These are phyloP conservation scores for Pheucticus melanocephalus DNA, from an alignment of 2,113 vertebrate species.

Conservation along the genomic window DNA sequence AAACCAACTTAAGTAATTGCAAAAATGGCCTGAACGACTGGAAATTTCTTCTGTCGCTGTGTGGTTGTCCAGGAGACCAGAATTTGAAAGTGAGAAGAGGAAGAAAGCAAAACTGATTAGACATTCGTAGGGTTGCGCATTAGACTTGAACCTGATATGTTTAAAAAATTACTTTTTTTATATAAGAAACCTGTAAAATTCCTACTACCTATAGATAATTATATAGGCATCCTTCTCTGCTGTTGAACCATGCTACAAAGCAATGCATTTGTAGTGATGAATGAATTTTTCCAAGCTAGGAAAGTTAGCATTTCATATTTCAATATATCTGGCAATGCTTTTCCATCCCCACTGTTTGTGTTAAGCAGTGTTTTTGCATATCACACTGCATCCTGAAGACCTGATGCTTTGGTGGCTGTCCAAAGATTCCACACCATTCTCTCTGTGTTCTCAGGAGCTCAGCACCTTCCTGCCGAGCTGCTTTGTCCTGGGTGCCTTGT, in stretches of 20 bases:
- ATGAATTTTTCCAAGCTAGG: not conserved
- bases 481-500: not conserved
- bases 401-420: not conserved
- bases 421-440: not conserved
- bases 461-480: not conserved
- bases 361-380: not conserved
- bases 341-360: not conserved
- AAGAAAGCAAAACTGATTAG: slow-evolving; percentile 11
- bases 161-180: not conserved
- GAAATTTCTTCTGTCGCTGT: not conserved
- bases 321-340: not conserved
- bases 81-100: not conserved
- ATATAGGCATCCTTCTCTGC: not conserved
- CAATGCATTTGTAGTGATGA: not conserved
- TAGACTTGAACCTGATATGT: not conserved
- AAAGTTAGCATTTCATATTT: not conserved
- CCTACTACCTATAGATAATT: not conserved
- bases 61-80: slow-evolving; percentile 1
- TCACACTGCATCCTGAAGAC: not conserved
- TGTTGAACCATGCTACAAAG: not conserved
- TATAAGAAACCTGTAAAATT: not conserved
- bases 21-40: not conserved
- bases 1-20: not conserved
- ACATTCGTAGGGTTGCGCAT: not conserved
- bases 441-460: not conserved